Base-by-base conservation (phyloP, 2,888 invertebrate genomes). In the Eilema depressum region DNA sequence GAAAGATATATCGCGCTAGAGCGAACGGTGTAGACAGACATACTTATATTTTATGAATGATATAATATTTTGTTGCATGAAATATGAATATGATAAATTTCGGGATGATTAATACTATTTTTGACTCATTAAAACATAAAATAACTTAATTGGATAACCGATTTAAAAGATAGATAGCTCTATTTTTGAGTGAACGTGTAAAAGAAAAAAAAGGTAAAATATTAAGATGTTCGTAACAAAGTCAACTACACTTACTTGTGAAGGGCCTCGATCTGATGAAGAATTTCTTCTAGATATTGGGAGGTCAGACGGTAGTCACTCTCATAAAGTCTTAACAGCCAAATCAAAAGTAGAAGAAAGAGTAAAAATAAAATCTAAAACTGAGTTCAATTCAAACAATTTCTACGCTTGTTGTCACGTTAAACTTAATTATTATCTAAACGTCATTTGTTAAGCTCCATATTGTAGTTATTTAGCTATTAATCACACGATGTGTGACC, bases 1-100 rank as follows among this genome's bases (percentile, higher is more conserved):
- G 80, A 82, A 66, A 23, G n/a, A 67, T 73, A 53, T 79, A 70
- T 64, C 17, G n/a, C 66, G 37, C 12, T 28, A 23, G 30, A 68
- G n/a, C 26, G 37, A 61, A n/a, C 20, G 7, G 7, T 47, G 53
- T 26, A n/a, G 56, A 56, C 12, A 25, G 33, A 37, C 33, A 37
- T 37, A 37, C 33, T 37, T 62, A 11, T 53, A n/a, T 68, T 17
- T 62, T 25, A 47, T 7, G 25, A 25, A 37, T n/a, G 11, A 14
- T 17, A 33, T 41, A 14, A 68, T 61, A 68, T 68, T 68, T 68
- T 56, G 23, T n/a, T 60, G 17, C 10, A 23, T 68, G 26, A 23
- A 30, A 30, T 56, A 17, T 1, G 20, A 37, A 26, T 59, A 25
- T 37, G 33, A 66, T 41, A 20, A 8, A 53, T 61, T 30, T 53